phyloP scores from a whole-genome alignment of 2,797 vertebrate genomes.

The Menidia menidia region DNA sequence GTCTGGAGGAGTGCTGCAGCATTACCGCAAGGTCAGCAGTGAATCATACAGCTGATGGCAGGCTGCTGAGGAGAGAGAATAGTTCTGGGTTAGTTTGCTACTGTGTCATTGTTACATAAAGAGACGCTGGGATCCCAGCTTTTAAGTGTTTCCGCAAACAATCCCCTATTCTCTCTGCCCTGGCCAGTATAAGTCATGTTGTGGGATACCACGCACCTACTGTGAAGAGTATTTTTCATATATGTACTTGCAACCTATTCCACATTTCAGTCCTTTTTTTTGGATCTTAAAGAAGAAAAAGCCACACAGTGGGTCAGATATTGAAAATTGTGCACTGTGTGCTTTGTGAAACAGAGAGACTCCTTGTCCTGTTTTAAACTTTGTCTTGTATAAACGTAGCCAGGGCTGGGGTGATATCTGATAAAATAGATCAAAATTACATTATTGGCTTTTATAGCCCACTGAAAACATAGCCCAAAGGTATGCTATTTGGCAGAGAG shows the following conservation, averaged over 20 bases:
- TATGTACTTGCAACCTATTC: slow-evolving; percentile 33
- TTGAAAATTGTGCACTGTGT: slow-evolving; percentile 66
- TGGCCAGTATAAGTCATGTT: slow-evolving; percentile 38
- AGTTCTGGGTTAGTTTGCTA: slow-evolving; percentile 58
- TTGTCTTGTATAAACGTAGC: slow-evolving; percentile 77
- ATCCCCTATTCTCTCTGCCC: slow-evolving; percentile 29
- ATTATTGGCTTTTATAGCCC: slow-evolving; percentile 88
- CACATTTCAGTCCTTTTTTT: slow-evolving; percentile 23
- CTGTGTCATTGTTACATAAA: slow-evolving; percentile 66
- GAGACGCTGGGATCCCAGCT: slow-evolving; percentile 61
- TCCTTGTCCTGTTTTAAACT: slow-evolving; percentile 75
- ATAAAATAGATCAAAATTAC: slow-evolving; percentile 89
- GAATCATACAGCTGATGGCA: slow-evolving; percentile 61
- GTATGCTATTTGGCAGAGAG: slow-evolving; percentile 86
- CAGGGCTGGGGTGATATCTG: slow-evolving; percentile 79
- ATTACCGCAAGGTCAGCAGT: slow-evolving; percentile 69
- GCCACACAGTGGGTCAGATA: slow-evolving; percentile 71
- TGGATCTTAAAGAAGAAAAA: slow-evolving; percentile 80
- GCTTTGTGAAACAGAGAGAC: slow-evolving; percentile 69
- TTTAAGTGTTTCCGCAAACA: slow-evolving; percentile 48
- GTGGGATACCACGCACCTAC: slow-evolving; percentile 46
- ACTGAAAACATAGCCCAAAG: slow-evolving; percentile 87
- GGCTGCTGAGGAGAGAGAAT: slow-evolving; percentile 46
- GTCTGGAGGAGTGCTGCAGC: slow-evolving; percentile 51
- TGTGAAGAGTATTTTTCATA: slow-evolving; percentile 60